Percentiles rank a stretch among this genome's conserved stretches.
phyloP scores from a whole-genome alignment of 2,888 invertebrate genomes.

The Xestia c-nigrum region DNA sequence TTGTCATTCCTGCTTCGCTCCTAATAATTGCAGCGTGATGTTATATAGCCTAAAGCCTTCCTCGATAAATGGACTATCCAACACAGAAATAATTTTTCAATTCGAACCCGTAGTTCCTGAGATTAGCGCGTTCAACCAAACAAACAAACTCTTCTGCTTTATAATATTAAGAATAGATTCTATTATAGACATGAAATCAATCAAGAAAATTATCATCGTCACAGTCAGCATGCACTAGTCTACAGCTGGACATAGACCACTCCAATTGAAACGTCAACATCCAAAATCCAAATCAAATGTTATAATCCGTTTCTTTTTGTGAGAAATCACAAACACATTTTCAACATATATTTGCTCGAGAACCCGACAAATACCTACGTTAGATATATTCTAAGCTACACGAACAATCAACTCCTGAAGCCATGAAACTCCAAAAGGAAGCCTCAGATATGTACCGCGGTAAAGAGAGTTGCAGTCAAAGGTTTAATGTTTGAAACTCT shows the following conservation, averaged over 20 bases:
- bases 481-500: conserved; percentile 23
- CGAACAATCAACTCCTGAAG: conserved; percentile 42
- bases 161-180: no score
- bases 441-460: conserved; percentile 49
- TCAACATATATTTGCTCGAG: not conserved
- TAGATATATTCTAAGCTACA: conserved; percentile 3
- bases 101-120: no score
- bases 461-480: conserved; percentile 64
- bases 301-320: no score
- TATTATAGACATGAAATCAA: not conserved
- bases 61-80: no score
- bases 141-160: no score
- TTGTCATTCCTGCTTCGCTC: no score
- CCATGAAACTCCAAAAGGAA: conserved; percentile 59
- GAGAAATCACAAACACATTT: not conserved
- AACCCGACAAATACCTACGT: not conserved
- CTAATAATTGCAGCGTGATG: no score
- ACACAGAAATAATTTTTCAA: no score
- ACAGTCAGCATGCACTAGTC: not conserved
- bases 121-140: no score
- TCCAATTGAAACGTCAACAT: no score
- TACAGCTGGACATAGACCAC: not conserved
- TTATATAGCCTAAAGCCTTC: no score
- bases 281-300: no score
- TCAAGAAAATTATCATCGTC: not conserved